These are phyloP conservation scores for Epistrophe grossulariae DNA, from an alignment of 2,888 invertebrate species.

Conservation along the genomic window DNA sequence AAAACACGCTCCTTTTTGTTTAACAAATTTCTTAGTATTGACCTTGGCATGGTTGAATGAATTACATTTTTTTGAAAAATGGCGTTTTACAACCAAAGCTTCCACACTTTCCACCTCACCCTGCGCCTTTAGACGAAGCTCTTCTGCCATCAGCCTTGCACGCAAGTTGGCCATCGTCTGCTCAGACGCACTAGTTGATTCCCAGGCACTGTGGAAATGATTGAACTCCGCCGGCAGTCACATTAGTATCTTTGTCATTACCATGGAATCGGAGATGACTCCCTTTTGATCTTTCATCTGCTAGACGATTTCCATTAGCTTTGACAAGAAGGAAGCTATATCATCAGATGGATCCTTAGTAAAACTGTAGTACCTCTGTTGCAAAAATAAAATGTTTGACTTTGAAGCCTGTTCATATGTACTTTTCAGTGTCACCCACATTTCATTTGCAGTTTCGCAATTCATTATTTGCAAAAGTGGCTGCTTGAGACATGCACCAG, in stretches of 20 bases:
- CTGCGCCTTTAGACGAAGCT: too few relatives aligned
- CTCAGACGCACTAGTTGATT: too few relatives aligned
- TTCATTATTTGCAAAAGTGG: slow-evolving; percentile 68
- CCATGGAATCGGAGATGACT: slow-evolving; percentile 66
- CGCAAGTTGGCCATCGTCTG: too few relatives aligned
- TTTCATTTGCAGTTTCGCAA: slow-evolving; percentile 55
- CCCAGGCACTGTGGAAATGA: slow-evolving; percentile 80
- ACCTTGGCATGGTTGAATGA: too few relatives aligned
- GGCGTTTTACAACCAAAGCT: too few relatives aligned
- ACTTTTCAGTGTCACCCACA: slow-evolving; percentile 65
- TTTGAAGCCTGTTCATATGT: slow-evolving; percentile 79
- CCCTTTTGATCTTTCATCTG: slow-evolving; percentile 65
- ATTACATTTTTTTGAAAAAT: too few relatives aligned
- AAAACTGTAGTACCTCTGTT: slow-evolving; percentile 77
- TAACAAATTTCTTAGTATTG: too few relatives aligned
- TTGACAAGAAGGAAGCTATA: slow-evolving; percentile 69
- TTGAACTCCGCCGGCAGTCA: slow-evolving; percentile 76
- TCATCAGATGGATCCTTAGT: slow-evolving; percentile 56
- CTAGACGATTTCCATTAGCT: slow-evolving; percentile 57
- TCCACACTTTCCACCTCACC: too few relatives aligned
- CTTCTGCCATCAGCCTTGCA: too few relatives aligned
- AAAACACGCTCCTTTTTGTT: too few relatives aligned
- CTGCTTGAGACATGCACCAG: slow-evolving; percentile 8
- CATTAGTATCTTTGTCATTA: slow-evolving; percentile 76
- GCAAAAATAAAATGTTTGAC: slow-evolving; percentile 79